phyloP scores from a whole-genome alignment of 2,888 invertebrate genomes.

The Neoitamus cyanurus region DNA sequence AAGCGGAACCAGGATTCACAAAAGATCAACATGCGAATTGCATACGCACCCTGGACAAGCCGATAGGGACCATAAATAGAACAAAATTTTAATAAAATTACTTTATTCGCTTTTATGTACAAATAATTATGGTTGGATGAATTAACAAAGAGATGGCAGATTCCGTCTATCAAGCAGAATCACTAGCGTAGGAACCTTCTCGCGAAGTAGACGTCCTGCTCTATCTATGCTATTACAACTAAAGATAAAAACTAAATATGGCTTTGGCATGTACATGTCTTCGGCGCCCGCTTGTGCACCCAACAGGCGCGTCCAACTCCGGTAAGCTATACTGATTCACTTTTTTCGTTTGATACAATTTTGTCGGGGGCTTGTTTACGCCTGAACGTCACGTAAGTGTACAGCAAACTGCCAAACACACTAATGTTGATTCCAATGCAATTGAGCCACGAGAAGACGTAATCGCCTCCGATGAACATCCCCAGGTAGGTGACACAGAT shows the following conservation, averaged over 20 bases:
- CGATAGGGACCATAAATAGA: neutral
- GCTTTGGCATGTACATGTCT: slow-evolving; percentile 50
- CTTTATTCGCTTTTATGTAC: slow-evolving; percentile 32
- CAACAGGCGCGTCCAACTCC: neutral
- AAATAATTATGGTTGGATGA: slow-evolving; percentile 19
- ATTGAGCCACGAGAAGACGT: slow-evolving; percentile 93
- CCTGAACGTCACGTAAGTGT: slow-evolving; percentile 86
- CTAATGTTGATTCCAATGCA: slow-evolving; percentile 97
- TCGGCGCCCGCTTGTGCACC: slow-evolving; percentile 11
- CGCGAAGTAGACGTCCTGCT: neutral
- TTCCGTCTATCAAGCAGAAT: neutral
- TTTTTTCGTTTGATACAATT: slow-evolving; percentile 50
- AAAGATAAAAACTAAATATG: slow-evolving; percentile 49
- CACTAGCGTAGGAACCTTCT: slow-evolving; percentile 23
- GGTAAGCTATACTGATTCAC: slow-evolving; percentile 55
- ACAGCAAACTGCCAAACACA: slow-evolving; percentile 85
- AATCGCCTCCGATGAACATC: slow-evolving; percentile 98
- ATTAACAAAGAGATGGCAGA: slow-evolving; percentile 14
- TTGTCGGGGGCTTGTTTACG: slow-evolving; percentile 64
- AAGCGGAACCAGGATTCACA: no score
- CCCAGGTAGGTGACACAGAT: slow-evolving; percentile 97
- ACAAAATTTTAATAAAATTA: slow-evolving; percentile 7
- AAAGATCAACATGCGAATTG: no score
- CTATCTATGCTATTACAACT: neutral
- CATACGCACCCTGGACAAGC: no score